Evolutionary conservation across 2,797 vertebrate genomes (phyloP).

Genomic region (Eremophila alpestris): DNA sequence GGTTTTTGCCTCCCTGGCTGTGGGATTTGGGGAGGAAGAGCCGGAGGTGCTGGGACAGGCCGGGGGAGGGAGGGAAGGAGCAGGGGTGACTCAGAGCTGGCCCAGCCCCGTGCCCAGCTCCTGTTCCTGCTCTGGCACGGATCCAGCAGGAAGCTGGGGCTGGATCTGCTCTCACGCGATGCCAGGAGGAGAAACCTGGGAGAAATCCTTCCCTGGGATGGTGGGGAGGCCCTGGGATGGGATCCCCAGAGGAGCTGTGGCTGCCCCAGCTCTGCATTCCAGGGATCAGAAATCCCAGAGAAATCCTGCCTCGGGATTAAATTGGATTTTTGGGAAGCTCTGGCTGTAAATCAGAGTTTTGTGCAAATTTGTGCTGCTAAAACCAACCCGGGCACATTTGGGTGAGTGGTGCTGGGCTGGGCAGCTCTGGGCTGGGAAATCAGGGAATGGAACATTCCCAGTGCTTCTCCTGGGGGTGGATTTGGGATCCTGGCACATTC

Average conservation of each 20-base stretch:
- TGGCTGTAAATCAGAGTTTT: not conserved
- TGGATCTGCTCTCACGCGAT: not conserved
- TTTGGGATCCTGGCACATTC: not conserved
- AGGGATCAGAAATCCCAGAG: not conserved
- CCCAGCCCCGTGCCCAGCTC: not conserved
- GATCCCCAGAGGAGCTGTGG: not conserved
- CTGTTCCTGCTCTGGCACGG: not conserved
- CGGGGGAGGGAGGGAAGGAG: not conserved
- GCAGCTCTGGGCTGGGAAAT: not conserved
- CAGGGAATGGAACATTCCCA: not conserved
- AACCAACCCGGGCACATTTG: not conserved
- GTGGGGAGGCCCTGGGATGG: not conserved
- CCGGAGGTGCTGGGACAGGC: not conserved
- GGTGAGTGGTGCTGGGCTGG: too few relatives aligned
- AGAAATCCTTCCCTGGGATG: not conserved
- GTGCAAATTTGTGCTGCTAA: not conserved
- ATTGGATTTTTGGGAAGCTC: not conserved
- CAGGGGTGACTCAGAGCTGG: slow-evolving; percentile 22
- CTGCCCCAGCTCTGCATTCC: not conserved
- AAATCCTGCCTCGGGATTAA: not conserved
- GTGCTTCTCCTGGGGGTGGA: not conserved
- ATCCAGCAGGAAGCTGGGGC: not conserved
- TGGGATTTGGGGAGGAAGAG: too few relatives aligned
- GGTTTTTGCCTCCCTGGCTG: too few relatives aligned
- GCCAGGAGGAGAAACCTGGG: rapidly evolving